phyloP scores from a whole-genome alignment of 2,888 invertebrate genomes.

The Frankliniella intonsa region DNA sequence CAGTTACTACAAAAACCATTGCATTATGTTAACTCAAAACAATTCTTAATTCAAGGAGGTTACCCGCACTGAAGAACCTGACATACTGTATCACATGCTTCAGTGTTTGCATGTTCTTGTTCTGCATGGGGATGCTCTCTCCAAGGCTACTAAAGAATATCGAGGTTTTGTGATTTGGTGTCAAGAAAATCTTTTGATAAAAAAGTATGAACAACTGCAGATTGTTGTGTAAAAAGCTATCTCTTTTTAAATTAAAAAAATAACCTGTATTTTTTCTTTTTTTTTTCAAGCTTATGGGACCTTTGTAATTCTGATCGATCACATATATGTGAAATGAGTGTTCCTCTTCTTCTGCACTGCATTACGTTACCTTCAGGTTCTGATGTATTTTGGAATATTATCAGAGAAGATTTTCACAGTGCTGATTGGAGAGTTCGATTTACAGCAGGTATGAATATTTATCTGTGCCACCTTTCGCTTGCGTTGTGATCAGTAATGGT shows the following conservation, averaged over 20 bases:
- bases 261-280: constrained; percentile 27
- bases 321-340: constrained; percentile 87
- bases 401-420: constrained; percentile 90
- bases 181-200: constrained; percentile 89
- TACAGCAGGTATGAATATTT: constrained; percentile 60
- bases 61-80: constrained; percentile 77
- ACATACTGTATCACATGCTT: constrained; percentile 87
- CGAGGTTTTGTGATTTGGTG: constrained; percentile 92
- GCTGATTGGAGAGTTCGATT: constrained; percentile 85
- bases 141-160: constrained; percentile 80
- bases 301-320: constrained; percentile 87
- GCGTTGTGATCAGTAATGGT: background rate
- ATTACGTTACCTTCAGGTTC: constrained; percentile 90
- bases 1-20: background rate
- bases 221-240: constrained; percentile 1
- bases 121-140: constrained; percentile 89
- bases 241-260: constrained; percentile 22
- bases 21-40: constrained; percentile 10
- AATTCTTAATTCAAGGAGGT: constrained; percentile 57
- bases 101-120: constrained; percentile 87
- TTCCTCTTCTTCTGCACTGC: constrained; percentile 90
- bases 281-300: constrained; percentile 73
- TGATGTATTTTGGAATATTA: constrained; percentile 92
- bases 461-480: background rate
- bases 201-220: constrained; percentile 60